phyloP scores from a whole-genome alignment of 2,888 invertebrate species.

The Ceratothoa steindachneri region DNA sequence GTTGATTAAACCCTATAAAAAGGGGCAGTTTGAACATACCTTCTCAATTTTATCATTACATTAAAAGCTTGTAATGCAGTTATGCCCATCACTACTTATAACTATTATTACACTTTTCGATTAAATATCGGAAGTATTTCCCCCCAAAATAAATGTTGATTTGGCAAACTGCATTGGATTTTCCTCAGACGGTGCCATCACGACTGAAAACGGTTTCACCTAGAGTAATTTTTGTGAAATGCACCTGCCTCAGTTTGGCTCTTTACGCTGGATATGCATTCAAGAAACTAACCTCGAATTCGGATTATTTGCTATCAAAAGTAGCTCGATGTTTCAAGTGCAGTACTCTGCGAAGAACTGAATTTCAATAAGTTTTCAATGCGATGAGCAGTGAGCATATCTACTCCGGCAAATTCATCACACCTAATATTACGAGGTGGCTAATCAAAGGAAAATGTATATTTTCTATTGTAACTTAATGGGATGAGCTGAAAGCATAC shows the following conservation, averaged over 20 bases:
- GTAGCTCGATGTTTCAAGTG: constrained; percentile 5
- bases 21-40: too few relatives aligned
- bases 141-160: too few relatives aligned
- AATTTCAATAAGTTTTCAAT: neutral
- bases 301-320: constrained; percentile 1
- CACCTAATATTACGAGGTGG: constrained; percentile 11
- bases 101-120: too few relatives aligned
- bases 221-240: constrained; percentile 7
- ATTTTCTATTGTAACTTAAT: neutral
- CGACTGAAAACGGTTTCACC: too few relatives aligned
- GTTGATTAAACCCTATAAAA: too few relatives aligned
- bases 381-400: neutral
- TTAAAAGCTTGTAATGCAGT: too few relatives aligned
- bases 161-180: too few relatives aligned
- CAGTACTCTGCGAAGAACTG: neutral
- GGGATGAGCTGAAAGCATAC: neutral
- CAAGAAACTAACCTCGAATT: constrained; percentile 6
- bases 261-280: neutral
- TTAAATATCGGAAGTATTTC: too few relatives aligned
- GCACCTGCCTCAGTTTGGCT: constrained; percentile 9
- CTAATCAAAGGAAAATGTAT: neutral
- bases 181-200: too few relatives aligned
- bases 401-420: neutral
- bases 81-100: too few relatives aligned
- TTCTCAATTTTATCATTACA: too few relatives aligned